These are phyloP conservation scores for Aradophagus sp. DNA, from an alignment of 1,140 invertebrate species.

Conservation along the genomic window DNA sequence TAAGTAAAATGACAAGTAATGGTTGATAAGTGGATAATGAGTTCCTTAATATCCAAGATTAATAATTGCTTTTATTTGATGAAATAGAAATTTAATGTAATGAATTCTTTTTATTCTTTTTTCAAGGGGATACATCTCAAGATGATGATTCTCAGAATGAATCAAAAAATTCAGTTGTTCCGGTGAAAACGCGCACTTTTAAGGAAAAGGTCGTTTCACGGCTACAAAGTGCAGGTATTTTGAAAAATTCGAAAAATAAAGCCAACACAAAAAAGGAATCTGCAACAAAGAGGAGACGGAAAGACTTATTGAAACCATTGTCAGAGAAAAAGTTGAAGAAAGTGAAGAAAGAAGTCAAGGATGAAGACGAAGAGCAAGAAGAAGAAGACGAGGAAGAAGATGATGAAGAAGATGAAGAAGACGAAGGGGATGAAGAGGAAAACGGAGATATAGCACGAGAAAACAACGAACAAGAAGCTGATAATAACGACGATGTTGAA, in stretches of 20 bases:
- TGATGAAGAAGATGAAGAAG: slow-evolving; percentile 67
- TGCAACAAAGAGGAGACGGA: slow-evolving; percentile 75
- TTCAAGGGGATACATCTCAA: slow-evolving; percentile 63
- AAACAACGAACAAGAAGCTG: slow-evolving; percentile 59
- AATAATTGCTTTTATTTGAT: too few relatives aligned
- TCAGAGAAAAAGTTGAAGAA: slow-evolving; percentile 70
- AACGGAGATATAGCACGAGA: slow-evolving; percentile 67
- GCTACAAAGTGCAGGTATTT: slow-evolving; percentile 76
- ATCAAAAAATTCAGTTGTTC: slow-evolving; percentile 49
- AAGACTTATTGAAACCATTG: slow-evolving; percentile 76
- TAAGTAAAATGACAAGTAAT: too few relatives aligned
- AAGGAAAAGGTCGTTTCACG: slow-evolving; percentile 76
- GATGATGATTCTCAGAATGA: slow-evolving; percentile 72
- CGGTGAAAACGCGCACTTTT: slow-evolving; percentile 58
- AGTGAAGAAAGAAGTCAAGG: slow-evolving; percentile 67
- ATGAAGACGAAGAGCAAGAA: slow-evolving; percentile 59
- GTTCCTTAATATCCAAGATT: too few relatives aligned
- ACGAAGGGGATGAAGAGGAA: slow-evolving; percentile 61
- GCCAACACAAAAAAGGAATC: slow-evolving; percentile 75
- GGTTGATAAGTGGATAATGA: too few relatives aligned
- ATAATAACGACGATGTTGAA: slow-evolving; percentile 61
- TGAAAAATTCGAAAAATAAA: slow-evolving; percentile 77
- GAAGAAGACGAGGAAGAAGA: slow-evolving; percentile 68
- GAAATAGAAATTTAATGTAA: too few relatives aligned
- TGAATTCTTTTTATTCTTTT: background rate